phyloP scores from a whole-genome alignment of 2,113 vertebrate genomes.

The Puffinus mauretanicus region DNA sequence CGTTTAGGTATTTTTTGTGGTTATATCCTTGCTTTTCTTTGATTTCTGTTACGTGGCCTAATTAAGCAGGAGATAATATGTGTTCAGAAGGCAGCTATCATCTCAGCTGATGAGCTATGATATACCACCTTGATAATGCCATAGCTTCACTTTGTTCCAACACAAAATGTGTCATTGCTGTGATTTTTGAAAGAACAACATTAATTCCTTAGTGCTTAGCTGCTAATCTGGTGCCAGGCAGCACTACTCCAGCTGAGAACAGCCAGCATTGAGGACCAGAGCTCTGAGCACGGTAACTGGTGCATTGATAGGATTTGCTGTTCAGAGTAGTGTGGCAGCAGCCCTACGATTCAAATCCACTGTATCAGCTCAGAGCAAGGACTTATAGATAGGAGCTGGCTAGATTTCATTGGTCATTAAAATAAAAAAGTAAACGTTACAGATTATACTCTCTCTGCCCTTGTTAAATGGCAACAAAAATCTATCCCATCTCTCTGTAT shows the following conservation, averaged over 20 bases:
- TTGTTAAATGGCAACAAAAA: conserved; percentile 57
- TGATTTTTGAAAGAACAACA: not conserved
- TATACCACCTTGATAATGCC: not conserved
- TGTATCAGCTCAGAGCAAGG: not conserved
- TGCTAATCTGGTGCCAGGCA: not conserved
- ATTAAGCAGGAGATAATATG: not conserved
- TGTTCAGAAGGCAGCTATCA: not conserved
- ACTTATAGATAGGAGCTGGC: not conserved
- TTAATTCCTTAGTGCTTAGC: not conserved
- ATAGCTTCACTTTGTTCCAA: not conserved
- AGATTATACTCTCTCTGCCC: conserved; percentile 43
- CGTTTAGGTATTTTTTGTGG: not conserved
- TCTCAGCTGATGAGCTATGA: not conserved
- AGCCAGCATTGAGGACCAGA: not conserved
- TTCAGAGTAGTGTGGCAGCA: not conserved
- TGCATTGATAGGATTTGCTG: conserved; percentile 2
- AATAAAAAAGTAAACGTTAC: conserved; percentile 2
- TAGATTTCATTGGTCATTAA: conserved; percentile 20
- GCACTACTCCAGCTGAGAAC: not conserved
- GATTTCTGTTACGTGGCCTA: not conserved
- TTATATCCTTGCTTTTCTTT: not conserved
- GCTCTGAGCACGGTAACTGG: not conserved
- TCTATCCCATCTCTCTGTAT: conserved; percentile 38
- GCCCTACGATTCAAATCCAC: not conserved
- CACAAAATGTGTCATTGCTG: not conserved